phyloP scores from a whole-genome alignment of 2,797 vertebrate species.

The Sphaeramia orbicularis region DNA sequence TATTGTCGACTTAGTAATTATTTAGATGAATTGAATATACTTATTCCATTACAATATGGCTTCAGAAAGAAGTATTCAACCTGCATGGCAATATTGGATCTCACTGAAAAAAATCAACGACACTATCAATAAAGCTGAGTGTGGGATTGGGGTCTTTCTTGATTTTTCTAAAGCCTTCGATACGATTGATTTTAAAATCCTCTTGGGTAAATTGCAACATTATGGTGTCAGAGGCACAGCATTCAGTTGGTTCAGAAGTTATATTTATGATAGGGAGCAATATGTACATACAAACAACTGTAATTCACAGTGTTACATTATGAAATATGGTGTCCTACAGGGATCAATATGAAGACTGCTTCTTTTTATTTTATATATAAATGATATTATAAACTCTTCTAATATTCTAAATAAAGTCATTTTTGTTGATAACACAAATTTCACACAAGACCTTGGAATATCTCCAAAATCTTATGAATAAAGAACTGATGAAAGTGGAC shows the following conservation, averaged over 20 bases:
- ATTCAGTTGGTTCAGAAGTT: too few species aligned
- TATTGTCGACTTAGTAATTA: too few species aligned
- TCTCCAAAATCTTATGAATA: neutral
- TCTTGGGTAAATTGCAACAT: too few species aligned
- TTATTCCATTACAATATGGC: constrained; percentile 6
- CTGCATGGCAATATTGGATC: constrained; percentile 3
- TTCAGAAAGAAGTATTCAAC: constrained; percentile 11
- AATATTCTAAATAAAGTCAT: neutral
- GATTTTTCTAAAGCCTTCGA: too few species aligned
- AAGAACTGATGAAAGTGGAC: too few species aligned
- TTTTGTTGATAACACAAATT: neutral
- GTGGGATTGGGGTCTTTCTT: too few species aligned
- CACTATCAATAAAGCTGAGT: too few species aligned
- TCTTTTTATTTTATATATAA: neutral
- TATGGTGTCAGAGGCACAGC: too few species aligned
- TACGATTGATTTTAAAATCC: too few species aligned
- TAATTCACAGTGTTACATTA: neutral
- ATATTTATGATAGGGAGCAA: neutral
- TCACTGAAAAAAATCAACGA: constrained; percentile 3
- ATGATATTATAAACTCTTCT: neutral
- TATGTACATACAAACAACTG: neutral
- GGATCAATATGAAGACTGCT: too few species aligned
- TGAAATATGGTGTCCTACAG: neutral
- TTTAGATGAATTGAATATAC: neutral
- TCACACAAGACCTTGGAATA: neutral